Percentiles rank a stretch among this genome's conserved stretches.
phyloP scores from a whole-genome alignment of 2,797 vertebrate genomes.

The Pachyuromys duprasi region DNA sequence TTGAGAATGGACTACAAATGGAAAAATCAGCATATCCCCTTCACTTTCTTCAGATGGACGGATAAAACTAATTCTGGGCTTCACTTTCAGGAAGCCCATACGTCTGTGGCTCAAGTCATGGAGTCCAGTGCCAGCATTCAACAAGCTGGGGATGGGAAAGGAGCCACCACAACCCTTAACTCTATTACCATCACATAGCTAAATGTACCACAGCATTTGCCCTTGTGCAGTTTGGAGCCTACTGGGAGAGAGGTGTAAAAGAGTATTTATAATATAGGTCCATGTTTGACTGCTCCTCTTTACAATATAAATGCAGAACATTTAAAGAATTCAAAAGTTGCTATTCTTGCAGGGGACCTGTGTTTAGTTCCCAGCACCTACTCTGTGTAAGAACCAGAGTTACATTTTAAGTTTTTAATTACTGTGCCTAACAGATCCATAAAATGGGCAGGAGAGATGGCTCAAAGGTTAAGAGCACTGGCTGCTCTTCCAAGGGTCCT shows the following conservation, averaged over 20 bases:
- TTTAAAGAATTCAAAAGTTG: too few relatives aligned
- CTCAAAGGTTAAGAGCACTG: too few relatives aligned
- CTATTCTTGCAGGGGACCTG: background rate
- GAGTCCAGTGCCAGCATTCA: background rate
- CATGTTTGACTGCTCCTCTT: background rate
- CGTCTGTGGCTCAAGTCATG: background rate
- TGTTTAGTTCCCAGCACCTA: background rate
- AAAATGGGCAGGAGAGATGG: too few relatives aligned
- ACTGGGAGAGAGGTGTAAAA: background rate
- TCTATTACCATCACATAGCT: background rate
- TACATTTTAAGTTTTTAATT: background rate
- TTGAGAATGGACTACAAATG: background rate
- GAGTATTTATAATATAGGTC: background rate
- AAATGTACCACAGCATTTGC: background rate
- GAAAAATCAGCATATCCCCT: background rate
- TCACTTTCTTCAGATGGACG: background rate
- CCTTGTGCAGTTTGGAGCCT: background rate
- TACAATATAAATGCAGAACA: background rate
- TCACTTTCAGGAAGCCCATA: background rate
- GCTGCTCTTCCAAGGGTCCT: too few relatives aligned
- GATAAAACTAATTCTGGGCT: background rate
- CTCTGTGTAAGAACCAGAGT: background rate
- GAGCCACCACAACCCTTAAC: background rate
- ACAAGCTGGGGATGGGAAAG: background rate
- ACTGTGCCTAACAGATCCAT: background rate